A percentile compares a stretch with the other conserved stretches of the same genome.
Evolutionary conservation across 2,888 invertebrate genomes (phyloP).

Genomic region (Stenurella melanura): DNA sequence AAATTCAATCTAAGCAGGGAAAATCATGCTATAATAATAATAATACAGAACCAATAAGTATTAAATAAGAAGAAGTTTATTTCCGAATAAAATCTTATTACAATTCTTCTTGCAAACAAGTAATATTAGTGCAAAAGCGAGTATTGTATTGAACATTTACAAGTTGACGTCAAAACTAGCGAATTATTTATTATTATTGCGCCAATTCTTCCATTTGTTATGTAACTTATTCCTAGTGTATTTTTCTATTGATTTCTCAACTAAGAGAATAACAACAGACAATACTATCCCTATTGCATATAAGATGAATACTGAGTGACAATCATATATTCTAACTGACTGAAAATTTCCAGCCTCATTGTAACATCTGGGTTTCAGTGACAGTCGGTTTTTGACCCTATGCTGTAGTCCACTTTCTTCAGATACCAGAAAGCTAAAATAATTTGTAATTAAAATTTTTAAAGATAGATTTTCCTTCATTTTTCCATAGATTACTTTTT

Average conservation of each 20-base stretch:
- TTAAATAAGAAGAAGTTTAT: no score
- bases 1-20: no score
- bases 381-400: constrained; percentile 44
- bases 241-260: background rate
- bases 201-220: background rate
- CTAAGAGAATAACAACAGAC: constrained; percentile 50
- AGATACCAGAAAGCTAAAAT: background rate
- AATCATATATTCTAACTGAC: constrained; percentile 64
- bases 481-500: no score
- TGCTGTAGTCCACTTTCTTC: background rate
- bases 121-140: no score
- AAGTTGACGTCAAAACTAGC: no score
- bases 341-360: constrained; percentile 63
- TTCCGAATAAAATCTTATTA: no score
- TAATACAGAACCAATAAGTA: no score
- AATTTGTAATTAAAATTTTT: no score
- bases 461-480: no score
- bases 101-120: no score
- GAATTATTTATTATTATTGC: background rate
- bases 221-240: background rate
- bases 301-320: constrained; percentile 61
- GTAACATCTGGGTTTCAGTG: constrained; percentile 62
- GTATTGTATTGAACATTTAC: no score
- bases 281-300: constrained; percentile 57
- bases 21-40: no score